These are phyloP conservation scores for Blera fallax DNA, from an alignment of 2,888 invertebrate species.

Conservation along the genomic window DNA sequence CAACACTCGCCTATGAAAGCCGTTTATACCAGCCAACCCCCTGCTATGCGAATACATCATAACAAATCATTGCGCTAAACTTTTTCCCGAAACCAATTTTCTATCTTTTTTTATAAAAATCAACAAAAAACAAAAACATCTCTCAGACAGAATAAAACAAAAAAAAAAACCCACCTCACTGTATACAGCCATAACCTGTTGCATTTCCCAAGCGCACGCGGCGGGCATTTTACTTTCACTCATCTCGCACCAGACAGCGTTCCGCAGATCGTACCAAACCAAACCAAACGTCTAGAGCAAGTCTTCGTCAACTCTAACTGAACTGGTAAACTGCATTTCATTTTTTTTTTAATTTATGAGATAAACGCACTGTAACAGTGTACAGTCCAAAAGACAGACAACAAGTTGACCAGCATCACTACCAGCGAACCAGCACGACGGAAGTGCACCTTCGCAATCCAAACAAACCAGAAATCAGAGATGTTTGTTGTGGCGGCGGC, in stretches of 20 bases:
- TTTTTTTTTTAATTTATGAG: conserved; percentile 47
- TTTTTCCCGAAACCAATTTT: conserved; percentile 65
- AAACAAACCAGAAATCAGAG: conserved; percentile 34
- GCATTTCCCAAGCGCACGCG: conserved; percentile 57
- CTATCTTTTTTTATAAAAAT: conserved; percentile 34
- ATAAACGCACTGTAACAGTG: conserved; percentile 40
- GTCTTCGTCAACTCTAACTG: conserved; percentile 49
- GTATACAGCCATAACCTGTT: conserved; percentile 48
- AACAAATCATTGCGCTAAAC: conserved; percentile 61
- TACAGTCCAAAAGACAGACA: not conserved
- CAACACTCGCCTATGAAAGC: conserved; percentile 46
- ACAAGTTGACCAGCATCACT: conserved; percentile 23
- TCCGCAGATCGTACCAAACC: not conserved
- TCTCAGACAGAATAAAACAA: conserved; percentile 58
- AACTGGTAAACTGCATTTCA: conserved; percentile 70
- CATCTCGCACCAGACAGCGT: conserved; percentile 43
- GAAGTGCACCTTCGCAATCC: conserved; percentile 56
- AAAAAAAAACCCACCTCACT: conserved; percentile 11
- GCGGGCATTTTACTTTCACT: conserved; percentile 65
- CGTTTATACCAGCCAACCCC: conserved; percentile 32
- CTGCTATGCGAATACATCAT: conserved; percentile 52
- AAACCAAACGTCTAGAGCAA: conserved; percentile 56
- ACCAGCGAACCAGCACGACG: not conserved
- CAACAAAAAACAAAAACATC: conserved; percentile 30
- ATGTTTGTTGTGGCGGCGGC: conserved; percentile 30